A percentile compares a stretch with the other conserved stretches of the same genome.
Evolutionary conservation across 2,888 invertebrate species (phyloP).

Genomic region (Siphonodentalium dalli): DNA sequence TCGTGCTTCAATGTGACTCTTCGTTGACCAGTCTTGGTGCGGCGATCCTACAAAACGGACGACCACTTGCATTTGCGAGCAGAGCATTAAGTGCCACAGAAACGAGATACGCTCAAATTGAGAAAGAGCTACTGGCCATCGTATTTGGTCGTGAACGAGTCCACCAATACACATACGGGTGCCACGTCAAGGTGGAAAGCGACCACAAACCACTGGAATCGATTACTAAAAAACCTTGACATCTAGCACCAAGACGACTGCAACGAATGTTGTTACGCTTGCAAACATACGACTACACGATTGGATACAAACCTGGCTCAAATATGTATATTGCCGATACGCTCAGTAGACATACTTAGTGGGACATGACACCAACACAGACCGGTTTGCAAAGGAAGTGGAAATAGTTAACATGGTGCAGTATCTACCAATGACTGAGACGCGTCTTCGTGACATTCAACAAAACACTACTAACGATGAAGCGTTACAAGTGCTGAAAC

Average conservation of each 20-base stretch:
- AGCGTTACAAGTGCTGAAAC: conserved; percentile 8
- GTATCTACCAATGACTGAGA: conserved; percentile 15
- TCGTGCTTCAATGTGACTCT: conserved; percentile 23
- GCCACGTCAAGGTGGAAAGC: conserved; percentile 57
- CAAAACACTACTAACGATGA: conserved; percentile 17
- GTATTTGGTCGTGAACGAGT: conserved; percentile 56
- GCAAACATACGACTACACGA: conserved; percentile 16
- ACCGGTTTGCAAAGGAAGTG: conserved; percentile 2
- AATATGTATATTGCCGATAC: conserved; percentile 26
- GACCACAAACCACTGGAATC: conserved; percentile 62
- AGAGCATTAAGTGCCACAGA: no score
- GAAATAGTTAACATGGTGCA: background rate
- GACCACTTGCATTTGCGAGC: no score
- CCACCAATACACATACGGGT: conserved; percentile 35
- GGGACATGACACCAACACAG: no score
- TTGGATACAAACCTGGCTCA: conserved; percentile 20
- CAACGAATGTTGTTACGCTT: conserved; percentile 27
- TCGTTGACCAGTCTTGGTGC: conserved; percentile 26
- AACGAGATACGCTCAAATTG: background rate
- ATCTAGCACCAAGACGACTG: conserved; percentile 35
- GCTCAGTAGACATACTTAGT: conserved; percentile 27
- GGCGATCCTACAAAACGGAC: conserved; percentile 30
- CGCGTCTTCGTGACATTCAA: conserved; percentile 9
- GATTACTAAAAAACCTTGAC: conserved; percentile 49
- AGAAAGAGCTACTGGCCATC: conserved; percentile 1